Conservation (phyloP, 2,113 vertebrate genomes). For the Bucco capensis region DNA sequence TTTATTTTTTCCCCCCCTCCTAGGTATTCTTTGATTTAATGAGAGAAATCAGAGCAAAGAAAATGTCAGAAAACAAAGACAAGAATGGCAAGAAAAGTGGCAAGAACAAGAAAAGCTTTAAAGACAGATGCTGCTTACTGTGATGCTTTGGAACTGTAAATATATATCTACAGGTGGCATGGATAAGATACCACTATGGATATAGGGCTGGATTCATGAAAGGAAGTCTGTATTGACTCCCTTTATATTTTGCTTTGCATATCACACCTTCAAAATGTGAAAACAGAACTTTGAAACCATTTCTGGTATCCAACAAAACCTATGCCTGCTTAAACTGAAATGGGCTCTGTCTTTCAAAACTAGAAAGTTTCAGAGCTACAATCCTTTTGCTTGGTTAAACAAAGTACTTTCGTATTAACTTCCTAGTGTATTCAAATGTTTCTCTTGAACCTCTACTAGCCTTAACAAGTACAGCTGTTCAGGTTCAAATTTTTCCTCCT, state of each 20-base stretch:
- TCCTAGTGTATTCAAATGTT: neutral
- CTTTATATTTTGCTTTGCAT: conserved; percentile 44
- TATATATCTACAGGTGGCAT: conserved; percentile 5
- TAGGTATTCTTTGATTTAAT: conserved; percentile 98
- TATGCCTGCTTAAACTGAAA: conserved; percentile 10
- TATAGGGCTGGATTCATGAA: conserved; percentile 41
- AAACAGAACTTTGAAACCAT: conserved; percentile 35
- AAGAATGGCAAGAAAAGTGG: conserved; percentile 92
- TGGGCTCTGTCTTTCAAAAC: conserved; percentile 1
- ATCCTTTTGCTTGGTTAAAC: conserved; percentile 14
- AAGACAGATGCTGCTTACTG: conserved; percentile 88
- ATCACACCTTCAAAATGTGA: conserved; percentile 61
- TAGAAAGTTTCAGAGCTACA: conserved; percentile 28
- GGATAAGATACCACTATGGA: conserved; percentile 38
- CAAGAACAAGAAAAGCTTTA: conserved; percentile 95
- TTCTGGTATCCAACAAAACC: conserved; percentile 37
- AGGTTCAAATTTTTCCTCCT: conserved; percentile 3
- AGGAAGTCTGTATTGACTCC: conserved; percentile 44
- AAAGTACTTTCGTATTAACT: neutral
- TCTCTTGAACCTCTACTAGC: conserved; percentile 44
- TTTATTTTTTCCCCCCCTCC: neutral
- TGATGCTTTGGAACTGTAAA: conserved; percentile 69
- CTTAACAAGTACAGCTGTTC: conserved; percentile 57
- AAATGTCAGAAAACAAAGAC: conserved; percentile 95
- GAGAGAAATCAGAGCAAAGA: conserved; percentile 94